These are phyloP conservation scores for Blomia tropicalis DNA, from an alignment of 2,888 invertebrate species.

Conservation along the genomic window DNA sequence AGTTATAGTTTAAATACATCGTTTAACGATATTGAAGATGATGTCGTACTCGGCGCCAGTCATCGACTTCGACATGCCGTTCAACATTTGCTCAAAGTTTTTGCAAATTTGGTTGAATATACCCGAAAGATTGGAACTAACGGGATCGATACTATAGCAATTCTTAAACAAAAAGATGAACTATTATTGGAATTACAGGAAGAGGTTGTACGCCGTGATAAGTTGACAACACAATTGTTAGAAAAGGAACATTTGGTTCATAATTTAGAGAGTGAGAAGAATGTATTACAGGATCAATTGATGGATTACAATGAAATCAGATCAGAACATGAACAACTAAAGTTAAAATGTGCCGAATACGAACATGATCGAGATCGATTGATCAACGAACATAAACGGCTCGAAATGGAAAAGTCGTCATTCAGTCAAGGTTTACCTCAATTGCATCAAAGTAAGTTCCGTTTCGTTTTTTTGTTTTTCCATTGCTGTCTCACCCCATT, in stretches of 20 bases:
- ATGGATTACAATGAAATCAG: conserved; percentile 18
- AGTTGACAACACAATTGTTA: conserved; percentile 18
- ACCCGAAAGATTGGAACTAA: conserved; percentile 9
- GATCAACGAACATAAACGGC: conserved; percentile 20
- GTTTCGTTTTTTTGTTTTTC: neutral
- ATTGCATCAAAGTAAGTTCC: conserved; percentile 19
- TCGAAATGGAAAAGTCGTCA: conserved; percentile 14
- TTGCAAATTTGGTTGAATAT: conserved; percentile 26
- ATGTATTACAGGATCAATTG: neutral
- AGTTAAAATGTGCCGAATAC: conserved; percentile 12
- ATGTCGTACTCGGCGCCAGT: conserved; percentile 30
- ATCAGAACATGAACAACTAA: conserved; percentile 10
- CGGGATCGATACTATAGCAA: conserved; percentile 26
- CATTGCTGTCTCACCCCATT: neutral
- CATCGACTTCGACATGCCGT: conserved; percentile 27
- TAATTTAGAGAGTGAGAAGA: conserved; percentile 16
- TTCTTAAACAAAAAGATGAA: conserved; percentile 29
- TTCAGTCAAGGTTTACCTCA: conserved; percentile 21
- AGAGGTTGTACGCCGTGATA: conserved; percentile 29
- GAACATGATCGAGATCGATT: conserved; percentile 17
- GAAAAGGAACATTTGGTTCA: conserved; percentile 19
- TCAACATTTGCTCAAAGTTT: conserved; percentile 28
- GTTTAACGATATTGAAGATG: conserved; percentile 27
- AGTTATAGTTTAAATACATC: neutral
- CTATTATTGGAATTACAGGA: conserved; percentile 30